Base-by-base conservation (phyloP, 2,113 vertebrate genomes). In the Gallinago paraguaiae region DNA sequence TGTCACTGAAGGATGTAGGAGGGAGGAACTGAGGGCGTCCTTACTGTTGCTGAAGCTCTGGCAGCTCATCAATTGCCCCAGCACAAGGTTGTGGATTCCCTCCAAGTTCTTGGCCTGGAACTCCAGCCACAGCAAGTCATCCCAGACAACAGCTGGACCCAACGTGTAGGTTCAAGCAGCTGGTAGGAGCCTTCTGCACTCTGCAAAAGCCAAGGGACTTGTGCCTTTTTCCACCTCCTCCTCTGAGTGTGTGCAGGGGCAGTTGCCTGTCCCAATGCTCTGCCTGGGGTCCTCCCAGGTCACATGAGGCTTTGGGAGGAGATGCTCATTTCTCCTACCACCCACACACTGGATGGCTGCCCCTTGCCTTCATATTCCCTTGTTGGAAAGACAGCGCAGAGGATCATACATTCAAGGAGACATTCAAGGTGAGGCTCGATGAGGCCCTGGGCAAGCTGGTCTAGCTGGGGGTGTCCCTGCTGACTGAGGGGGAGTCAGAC, bases 161-260 rank as follows among this genome's bases (percentile, higher is more conserved):
- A 11, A 6, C 39, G 15, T 1, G 0, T 7, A 2, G 12, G 27
- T 60, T 72, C 25, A 17, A 61, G 17, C 15, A 60, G 7, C 0
- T 7, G 19, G 8, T 17, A 15, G 51, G 39, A 83, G 16, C 37
- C 13, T 69, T 45, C 35, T 69, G 45, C 54, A 13, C 11, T 4
- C 13, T 10, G 8, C 10, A 72, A 57, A 43, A 74, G 7, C 9
- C 24, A 24, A 57, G 37, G 18, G 18, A 18, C 41, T 54, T 41
- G 20, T 50, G 14, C 22, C 30, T 28, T 9, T 22, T 77, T 75
- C 54, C 14, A 24, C 5, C 9, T 4, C 11, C 11, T 6, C 19
- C 4, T 50, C 50, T 59, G 14, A 17, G 22, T 16, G 6, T 27
- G 53, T 25, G 35, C 25, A 61, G 50, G 8, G 37, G 23, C 6